Conservation (phyloP, 2,888 invertebrate species). For the Melanostoma scalare region DNA sequence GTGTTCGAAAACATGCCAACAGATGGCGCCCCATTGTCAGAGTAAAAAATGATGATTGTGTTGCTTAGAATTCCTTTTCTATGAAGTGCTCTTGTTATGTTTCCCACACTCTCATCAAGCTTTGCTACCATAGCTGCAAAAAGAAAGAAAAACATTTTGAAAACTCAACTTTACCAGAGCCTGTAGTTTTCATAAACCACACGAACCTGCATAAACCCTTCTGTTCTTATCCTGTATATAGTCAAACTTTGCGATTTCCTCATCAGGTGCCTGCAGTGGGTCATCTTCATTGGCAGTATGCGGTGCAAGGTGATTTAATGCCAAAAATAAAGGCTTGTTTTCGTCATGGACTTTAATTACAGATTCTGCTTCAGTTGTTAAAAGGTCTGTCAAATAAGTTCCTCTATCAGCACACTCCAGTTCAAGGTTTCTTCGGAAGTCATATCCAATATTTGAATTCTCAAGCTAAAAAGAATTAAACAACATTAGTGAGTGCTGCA, state of each 20-base stretch:
- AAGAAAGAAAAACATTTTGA: too few relatives aligned
- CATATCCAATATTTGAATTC: constrained; percentile 81
- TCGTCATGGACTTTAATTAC: constrained; percentile 84
- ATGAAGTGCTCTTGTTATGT: constrained; percentile 87
- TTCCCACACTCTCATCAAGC: constrained; percentile 92
- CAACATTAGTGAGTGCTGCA: too few relatives aligned
- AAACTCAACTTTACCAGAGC: too few relatives aligned
- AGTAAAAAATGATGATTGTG: constrained; percentile 92
- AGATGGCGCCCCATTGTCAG: constrained; percentile 94
- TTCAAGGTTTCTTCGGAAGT: constrained; percentile 83
- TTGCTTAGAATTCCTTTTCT: constrained; percentile 88
- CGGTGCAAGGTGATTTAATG: constrained; percentile 90
- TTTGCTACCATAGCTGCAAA: constrained; percentile 91
- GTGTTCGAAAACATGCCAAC: constrained; percentile 87
- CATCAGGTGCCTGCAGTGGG: constrained; percentile 87
- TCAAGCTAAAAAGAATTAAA: constrained; percentile 9
- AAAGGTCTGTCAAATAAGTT: constrained; percentile 87
- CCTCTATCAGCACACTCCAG: constrained; percentile 84
- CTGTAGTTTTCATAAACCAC: background rate
- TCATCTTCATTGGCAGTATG: constrained; percentile 89
- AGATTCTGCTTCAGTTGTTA: constrained; percentile 86
- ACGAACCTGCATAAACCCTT: constrained; percentile 87
- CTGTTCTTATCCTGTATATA: constrained; percentile 87
- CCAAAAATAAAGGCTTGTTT: constrained; percentile 88
- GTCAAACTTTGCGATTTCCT: constrained; percentile 86